phyloP scores from a whole-genome alignment of 1,140 invertebrate species.

The Drosophila yakuba region DNA sequence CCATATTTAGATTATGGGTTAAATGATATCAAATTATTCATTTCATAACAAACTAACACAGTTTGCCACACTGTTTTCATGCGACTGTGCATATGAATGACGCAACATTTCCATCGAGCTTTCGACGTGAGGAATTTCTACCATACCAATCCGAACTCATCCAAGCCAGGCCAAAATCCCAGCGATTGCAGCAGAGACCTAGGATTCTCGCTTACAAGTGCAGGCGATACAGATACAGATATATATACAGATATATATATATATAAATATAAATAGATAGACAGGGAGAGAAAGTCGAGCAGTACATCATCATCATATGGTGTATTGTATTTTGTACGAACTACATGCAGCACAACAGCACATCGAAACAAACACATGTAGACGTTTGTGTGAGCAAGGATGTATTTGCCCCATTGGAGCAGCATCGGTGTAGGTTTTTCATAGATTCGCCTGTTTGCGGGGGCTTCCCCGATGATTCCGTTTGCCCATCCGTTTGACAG shows the following conservation, averaged over 20 bases:
- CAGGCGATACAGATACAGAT: slow-evolving; percentile 40
- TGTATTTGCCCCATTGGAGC: slow-evolving; percentile 27
- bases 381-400: slow-evolving; percentile 4
- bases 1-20: too few relatives aligned
- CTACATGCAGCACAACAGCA: slow-evolving; percentile 21
- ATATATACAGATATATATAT: background rate
- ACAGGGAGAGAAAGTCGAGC: slow-evolving; percentile 17
- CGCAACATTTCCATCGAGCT: slow-evolving; percentile 43
- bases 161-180: slow-evolving; percentile 6
- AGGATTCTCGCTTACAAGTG: slow-evolving; percentile 55
- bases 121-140: slow-evolving; percentile 17
- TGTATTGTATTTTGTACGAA: slow-evolving; percentile 30
- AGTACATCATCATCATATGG: slow-evolving; percentile 47
- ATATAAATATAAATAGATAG: slow-evolving; percentile 3
- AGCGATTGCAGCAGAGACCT: slow-evolving; percentile 28
- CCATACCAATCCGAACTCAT: background rate
- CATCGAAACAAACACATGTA: slow-evolving; percentile 6
- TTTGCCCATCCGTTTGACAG: slow-evolving; percentile 60
- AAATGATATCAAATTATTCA: too few relatives aligned
- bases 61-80: background rate
- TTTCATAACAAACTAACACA: too few relatives aligned
- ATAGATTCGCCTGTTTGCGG: slow-evolving; percentile 26
- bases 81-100: slow-evolving; percentile 57
- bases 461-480: slow-evolving; percentile 10
- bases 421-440: slow-evolving; percentile 23